These are phyloP conservation scores for Brenthis daphne DNA, from an alignment of 2,888 invertebrate species.

Conservation along the genomic window DNA sequence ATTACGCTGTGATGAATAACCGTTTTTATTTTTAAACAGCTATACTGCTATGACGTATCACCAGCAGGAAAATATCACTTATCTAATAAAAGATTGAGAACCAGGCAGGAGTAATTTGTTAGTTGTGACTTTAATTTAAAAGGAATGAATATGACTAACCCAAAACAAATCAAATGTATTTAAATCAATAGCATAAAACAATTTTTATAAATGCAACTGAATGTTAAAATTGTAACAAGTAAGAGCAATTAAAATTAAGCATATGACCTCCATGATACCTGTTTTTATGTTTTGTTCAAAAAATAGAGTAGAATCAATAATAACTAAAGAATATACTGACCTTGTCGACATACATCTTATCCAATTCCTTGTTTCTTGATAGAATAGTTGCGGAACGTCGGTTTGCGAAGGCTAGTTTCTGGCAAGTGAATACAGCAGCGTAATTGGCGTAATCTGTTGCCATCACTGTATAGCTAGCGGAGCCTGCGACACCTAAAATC, in stretches of 20 bases:
- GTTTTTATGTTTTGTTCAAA: too few species aligned
- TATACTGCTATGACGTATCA: neutral
- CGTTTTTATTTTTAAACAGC: slow-evolving; percentile 8
- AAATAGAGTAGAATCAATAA: neutral
- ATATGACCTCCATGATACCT: too few species aligned
- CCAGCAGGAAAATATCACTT: slow-evolving; percentile 13
- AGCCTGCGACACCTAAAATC: slow-evolving; percentile 86
- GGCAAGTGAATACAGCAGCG: slow-evolving; percentile 90
- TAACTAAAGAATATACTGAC: slow-evolving; percentile 55
- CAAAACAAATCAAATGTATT: too few species aligned
- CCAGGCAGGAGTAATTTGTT: neutral
- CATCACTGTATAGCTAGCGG: slow-evolving; percentile 88
- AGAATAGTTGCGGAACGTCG: slow-evolving; percentile 90
- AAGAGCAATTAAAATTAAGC: too few species aligned
- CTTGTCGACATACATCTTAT: slow-evolving; percentile 87
- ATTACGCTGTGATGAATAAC: neutral
- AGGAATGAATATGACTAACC: too few species aligned
- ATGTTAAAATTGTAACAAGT: too few species aligned
- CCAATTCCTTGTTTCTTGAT: slow-evolving; percentile 87
- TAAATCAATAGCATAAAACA: too few species aligned
- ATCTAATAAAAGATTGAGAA: slow-evolving; percentile 19
- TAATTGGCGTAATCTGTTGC: slow-evolving; percentile 88
- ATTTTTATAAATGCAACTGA: too few species aligned
- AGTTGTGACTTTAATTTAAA: neutral
- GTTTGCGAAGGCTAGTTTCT: slow-evolving; percentile 88